phyloP scores from a whole-genome alignment of 2,113 vertebrate genomes.

The Lampris megalopsis region DNA sequence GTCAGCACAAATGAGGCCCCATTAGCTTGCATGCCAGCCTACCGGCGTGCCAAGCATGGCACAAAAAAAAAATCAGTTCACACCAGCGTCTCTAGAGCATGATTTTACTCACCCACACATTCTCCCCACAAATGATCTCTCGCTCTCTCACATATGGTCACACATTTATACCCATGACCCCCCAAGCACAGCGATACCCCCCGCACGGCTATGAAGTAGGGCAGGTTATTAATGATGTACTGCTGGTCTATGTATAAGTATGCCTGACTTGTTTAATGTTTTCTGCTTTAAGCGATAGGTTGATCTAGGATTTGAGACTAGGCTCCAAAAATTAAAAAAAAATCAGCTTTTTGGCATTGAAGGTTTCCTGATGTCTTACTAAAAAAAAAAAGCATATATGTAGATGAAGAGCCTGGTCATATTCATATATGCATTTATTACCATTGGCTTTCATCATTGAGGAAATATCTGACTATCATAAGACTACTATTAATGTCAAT shows the following conservation, averaged over 20 bases:
- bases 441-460: too few species aligned
- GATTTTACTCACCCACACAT: constrained; percentile 3
- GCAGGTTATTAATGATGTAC: neutral
- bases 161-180: constrained; percentile 44
- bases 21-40: constrained; percentile 61
- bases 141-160: constrained; percentile 4
- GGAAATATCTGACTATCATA: neutral
- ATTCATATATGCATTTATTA: too few species aligned
- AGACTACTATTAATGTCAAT: constrained; percentile 27
- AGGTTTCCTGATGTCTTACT: too few species aligned
- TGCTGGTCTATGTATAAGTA: too few species aligned
- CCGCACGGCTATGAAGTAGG: constrained; percentile 19
- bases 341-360: too few species aligned
- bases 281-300: constrained; percentile 16
- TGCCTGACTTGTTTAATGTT: constrained; percentile 15
- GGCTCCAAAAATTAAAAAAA: too few species aligned
- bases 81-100: constrained; percentile 34
- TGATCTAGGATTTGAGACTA: constrained; percentile 4
- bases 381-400: too few species aligned
- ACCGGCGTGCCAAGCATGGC: constrained; percentile 46
- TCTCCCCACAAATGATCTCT: neutral
- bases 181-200: constrained; percentile 38
- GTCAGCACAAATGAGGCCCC: constrained; percentile 77
- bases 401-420: too few species aligned
- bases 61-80: constrained; percentile 45